Percentiles rank a stretch among this genome's conserved stretches.
Conservation (phyloP, 2,113 vertebrate genomes). For the Notechis scutatus region DNA sequence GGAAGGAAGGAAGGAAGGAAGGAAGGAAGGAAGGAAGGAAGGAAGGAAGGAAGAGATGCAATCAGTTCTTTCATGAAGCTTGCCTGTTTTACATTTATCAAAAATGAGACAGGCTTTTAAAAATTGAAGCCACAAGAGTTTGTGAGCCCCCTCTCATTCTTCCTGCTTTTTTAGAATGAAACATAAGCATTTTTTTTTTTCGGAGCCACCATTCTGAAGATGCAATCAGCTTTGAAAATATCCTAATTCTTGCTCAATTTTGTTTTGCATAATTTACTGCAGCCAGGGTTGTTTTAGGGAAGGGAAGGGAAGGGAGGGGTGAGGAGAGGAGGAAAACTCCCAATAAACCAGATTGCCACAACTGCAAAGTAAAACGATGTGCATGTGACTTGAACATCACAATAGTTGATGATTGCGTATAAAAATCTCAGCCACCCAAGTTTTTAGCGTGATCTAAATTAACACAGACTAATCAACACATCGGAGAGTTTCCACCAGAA, state of each 20-base stretch:
- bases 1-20: too few relatives aligned
- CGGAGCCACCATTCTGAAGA: slow-evolving; percentile 60
- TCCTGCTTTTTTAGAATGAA: slow-evolving; percentile 60
- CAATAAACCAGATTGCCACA: slow-evolving; percentile 54
- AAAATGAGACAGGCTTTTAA: slow-evolving; percentile 37
- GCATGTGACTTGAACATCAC: slow-evolving; percentile 56
- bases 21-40: not conserved
- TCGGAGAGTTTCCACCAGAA: slow-evolving; percentile 37
- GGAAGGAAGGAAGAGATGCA: slow-evolving; percentile 42
- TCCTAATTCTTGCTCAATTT: slow-evolving; percentile 65
- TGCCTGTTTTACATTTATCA: slow-evolving; percentile 63
- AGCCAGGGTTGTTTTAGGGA: not conserved
- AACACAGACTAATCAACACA: slow-evolving; percentile 45
- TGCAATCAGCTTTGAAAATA: slow-evolving; percentile 65
- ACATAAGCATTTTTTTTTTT: slow-evolving; percentile 62
- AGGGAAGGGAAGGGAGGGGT: slow-evolving; percentile 8
- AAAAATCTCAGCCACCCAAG: slow-evolving; percentile 65
- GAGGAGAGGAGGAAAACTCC: slow-evolving; percentile 43
- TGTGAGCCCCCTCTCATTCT: slow-evolving; percentile 52
- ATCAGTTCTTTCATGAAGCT: slow-evolving; percentile 72
- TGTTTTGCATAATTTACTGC: slow-evolving; percentile 67
- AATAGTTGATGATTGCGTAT: slow-evolving; percentile 66
- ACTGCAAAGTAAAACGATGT: slow-evolving; percentile 46
- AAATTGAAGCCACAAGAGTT: slow-evolving; percentile 55
- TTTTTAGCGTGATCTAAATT: slow-evolving; percentile 60